Conservation (phyloP, 2,888 invertebrate genomes). For the Octodonta nipae region DNA sequence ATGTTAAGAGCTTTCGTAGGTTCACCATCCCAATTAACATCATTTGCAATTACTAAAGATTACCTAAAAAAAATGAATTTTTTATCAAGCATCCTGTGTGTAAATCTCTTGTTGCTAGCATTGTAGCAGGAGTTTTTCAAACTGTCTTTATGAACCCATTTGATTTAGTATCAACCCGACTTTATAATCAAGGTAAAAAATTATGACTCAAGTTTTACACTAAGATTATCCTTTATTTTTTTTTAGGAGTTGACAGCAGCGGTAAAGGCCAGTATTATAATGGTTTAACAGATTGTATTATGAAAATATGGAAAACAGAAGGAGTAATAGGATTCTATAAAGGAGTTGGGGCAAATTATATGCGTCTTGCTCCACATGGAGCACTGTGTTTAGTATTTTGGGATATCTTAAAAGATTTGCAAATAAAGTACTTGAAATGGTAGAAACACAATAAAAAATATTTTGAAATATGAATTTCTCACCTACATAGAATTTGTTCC, state of each 20-base stretch:
- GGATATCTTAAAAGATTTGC: constrained; percentile 40
- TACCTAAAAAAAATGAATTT: constrained; percentile 29
- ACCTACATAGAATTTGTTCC: too few species aligned
- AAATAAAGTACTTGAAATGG: constrained; percentile 20
- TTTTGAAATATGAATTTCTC: too few species aligned
- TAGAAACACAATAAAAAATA: too few species aligned
- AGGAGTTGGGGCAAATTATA: constrained; percentile 75
- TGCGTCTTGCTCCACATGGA: constrained; percentile 81
- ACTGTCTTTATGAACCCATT: constrained; percentile 71
- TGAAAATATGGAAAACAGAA: constrained; percentile 62
- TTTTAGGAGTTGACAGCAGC: constrained; percentile 46
- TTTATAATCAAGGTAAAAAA: constrained; percentile 69
- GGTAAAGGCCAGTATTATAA: constrained; percentile 54
- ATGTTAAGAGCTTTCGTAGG: constrained; percentile 62
- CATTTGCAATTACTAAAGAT: constrained; percentile 56
- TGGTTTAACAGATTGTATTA: constrained; percentile 60
- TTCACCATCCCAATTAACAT: constrained; percentile 71
- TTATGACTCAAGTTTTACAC: background rate
- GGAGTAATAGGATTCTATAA: constrained; percentile 77
- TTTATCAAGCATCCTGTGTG: constrained; percentile 39
- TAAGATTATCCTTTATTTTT: constrained; percentile 6
- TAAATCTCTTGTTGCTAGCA: constrained; percentile 52
- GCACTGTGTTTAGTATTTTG: constrained; percentile 78
- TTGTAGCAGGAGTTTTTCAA: constrained; percentile 63
- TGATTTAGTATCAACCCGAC: constrained; percentile 76